Conservation (phyloP, 2,797 vertebrate species). For the Erethizon dorsatum region DNA sequence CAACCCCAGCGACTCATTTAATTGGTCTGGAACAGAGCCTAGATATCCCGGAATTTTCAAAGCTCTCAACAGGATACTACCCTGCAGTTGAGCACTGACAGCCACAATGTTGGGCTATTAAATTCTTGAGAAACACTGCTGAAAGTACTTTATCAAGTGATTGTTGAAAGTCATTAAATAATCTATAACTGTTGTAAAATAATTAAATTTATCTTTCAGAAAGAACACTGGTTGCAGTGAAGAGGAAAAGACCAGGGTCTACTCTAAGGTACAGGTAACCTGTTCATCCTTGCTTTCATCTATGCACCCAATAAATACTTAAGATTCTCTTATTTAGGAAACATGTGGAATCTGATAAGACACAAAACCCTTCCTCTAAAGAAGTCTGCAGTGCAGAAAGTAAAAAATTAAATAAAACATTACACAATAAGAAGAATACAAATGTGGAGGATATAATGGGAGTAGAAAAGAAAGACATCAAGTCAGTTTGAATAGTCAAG, state of each 20-base stretch:
- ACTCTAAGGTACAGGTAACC: background rate
- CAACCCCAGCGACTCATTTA: background rate
- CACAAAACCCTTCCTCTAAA: background rate
- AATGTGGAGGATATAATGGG: background rate
- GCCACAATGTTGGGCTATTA: background rate
- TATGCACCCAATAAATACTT: background rate
- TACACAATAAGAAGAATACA: background rate
- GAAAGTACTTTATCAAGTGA: background rate
- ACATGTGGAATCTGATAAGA: background rate
- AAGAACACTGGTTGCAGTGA: background rate
- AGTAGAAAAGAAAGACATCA: background rate
- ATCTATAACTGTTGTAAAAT: background rate
- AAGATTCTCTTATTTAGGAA: background rate
- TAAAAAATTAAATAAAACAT: background rate
- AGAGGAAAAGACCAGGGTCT: background rate
- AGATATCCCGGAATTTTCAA: background rate
- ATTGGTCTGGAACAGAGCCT: background rate
- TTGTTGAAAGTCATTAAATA: background rate
- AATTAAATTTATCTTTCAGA: constrained; percentile 14
- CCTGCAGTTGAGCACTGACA: background rate
- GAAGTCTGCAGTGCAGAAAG: background rate
- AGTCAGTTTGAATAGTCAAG: background rate
- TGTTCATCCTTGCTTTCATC: background rate
- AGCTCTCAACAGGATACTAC: background rate
- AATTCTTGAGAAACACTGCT: background rate